Percentiles rank a stretch among this genome's conserved stretches.
Conservation (phyloP, 2,888 invertebrate species). For the Aradus depressus region DNA sequence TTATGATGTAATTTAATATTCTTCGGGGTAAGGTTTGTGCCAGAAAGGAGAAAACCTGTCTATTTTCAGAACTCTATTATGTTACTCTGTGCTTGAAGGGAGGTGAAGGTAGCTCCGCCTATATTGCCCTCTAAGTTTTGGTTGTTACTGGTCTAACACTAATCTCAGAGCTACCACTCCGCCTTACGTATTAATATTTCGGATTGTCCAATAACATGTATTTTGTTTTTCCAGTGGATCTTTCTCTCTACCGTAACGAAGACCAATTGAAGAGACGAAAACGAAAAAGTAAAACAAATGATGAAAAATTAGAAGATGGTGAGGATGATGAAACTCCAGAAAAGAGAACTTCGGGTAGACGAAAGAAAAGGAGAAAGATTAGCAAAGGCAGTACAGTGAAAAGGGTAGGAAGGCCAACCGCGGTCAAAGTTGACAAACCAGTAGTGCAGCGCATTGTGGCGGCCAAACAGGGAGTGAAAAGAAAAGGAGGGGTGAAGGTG, state of each 20-base stretch:
- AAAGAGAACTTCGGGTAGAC: constrained; percentile 27
- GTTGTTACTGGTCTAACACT: neutral
- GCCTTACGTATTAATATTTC: neutral
- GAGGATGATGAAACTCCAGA: constrained; percentile 3
- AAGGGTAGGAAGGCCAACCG: neutral
- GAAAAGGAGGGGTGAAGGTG: constrained; percentile 4
- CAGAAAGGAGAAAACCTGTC: neutral
- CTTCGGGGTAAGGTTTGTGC: no score
- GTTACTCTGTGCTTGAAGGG: no score
- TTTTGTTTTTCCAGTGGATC: constrained; percentile 53
- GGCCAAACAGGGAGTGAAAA: constrained; percentile 7
- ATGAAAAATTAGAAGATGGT: constrained; percentile 22
- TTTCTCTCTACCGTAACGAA: constrained; percentile 72
- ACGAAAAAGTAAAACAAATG: constrained; percentile 37
- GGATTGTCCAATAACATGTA: neutral
- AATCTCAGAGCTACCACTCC: neutral
- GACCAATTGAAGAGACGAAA: constrained; percentile 55
- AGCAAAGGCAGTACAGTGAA: constrained; percentile 31
- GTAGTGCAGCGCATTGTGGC: constrained; percentile 9
- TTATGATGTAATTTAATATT: no score
- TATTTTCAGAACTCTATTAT: neutral
- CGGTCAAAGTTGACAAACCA: constrained; percentile 10
- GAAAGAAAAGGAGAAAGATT: constrained; percentile 32
- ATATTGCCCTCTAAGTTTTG: no score
- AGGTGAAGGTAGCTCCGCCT: no score